Conservation (phyloP, 2,888 invertebrate species). For the Keiferia lycopersicella region DNA sequence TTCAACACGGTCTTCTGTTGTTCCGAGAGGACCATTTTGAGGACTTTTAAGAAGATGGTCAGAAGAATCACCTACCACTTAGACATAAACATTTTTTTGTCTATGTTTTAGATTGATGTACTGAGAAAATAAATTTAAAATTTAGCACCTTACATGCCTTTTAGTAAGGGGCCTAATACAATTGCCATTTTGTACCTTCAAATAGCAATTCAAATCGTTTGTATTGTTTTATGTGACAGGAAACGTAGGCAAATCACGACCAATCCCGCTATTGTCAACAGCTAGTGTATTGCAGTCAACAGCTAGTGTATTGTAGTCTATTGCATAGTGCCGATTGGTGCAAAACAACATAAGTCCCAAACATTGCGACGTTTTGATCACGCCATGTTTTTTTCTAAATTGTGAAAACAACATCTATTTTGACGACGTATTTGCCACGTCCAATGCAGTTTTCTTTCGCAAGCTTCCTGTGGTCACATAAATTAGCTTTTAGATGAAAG, state of each 20-base stretch:
- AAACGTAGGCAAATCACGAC: slow-evolving; percentile 12
- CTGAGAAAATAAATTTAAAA: too few relatives aligned
- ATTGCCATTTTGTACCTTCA: too few relatives aligned
- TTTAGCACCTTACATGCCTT: too few relatives aligned
- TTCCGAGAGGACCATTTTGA: slow-evolving; percentile 48
- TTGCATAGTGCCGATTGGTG: slow-evolving; percentile 25
- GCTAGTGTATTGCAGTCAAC: not conserved
- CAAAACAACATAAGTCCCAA: slow-evolving; percentile 22
- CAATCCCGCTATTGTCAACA: slow-evolving; percentile 6
- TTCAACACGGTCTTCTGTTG: slow-evolving; percentile 66
- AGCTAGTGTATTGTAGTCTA: slow-evolving; percentile 13
- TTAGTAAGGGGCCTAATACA: too few relatives aligned
- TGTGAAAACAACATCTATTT: not conserved
- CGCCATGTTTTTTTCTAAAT: slow-evolving; percentile 9
- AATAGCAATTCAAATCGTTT: not conserved
- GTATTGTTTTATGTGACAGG: slow-evolving; percentile 8
- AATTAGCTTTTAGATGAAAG: not conserved
- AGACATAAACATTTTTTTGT: slow-evolving; percentile 34
- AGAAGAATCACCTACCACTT: not conserved
- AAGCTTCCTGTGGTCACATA: not conserved
- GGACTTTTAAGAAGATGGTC: not conserved
- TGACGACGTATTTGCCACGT: not conserved
- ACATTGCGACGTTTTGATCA: slow-evolving; percentile 2
- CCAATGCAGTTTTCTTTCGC: not conserved
- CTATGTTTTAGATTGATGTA: too few relatives aligned